Base-by-base conservation (phyloP, 2,113 vertebrate genomes). In the Rallus limicola region DNA sequence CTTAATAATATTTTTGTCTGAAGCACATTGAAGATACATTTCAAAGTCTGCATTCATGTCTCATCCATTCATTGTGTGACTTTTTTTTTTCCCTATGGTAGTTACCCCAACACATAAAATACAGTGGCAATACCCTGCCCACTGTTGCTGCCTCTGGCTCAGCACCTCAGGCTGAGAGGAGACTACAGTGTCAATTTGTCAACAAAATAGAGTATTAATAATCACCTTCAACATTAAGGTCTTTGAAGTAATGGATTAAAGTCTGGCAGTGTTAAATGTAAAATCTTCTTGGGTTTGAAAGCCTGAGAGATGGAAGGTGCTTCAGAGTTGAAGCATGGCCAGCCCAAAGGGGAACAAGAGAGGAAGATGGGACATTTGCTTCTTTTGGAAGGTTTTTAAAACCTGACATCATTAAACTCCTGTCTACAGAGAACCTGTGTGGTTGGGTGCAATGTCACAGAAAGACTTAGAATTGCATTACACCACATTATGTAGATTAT, bases 1-100 rank as follows among this genome's bases (percentile, higher is more conserved):
- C 75, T 86, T 88, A 83, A 70, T 92, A 84, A 68, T 91, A 76
- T 86, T 88, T 92, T 88, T 89, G 65, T 93, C 88, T 95, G 86
- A 42, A 88, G 52, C 77, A 68, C 65, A 40, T 16, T 71, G 88
- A 94, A 74, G 33, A 23, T 44, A 60, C 68, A 38, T 87, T 94
- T 83, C 71, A 86, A 86, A 93, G 82, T 26, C 71, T 60, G 56
- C 31, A 33, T 90, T 96, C 38, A 48, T 33, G 23, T 86, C 69
- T 86, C 67, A 90, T 86, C 80, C 53, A 26, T 70, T 83, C 64
- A 56, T 55, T 86, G 64, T 59, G 15, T n/a, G 53, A 33, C 42
- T 86, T 60, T 36, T 7, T 17, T 59, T 82, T 88, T 86, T 83
- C 77, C 77, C 90, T 87, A 24, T 23, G 71, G 55, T 75, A 19